Evolutionary conservation across 2,888 invertebrate species (phyloP).

Genomic region (Rotaria magnacalcarata): DNA sequence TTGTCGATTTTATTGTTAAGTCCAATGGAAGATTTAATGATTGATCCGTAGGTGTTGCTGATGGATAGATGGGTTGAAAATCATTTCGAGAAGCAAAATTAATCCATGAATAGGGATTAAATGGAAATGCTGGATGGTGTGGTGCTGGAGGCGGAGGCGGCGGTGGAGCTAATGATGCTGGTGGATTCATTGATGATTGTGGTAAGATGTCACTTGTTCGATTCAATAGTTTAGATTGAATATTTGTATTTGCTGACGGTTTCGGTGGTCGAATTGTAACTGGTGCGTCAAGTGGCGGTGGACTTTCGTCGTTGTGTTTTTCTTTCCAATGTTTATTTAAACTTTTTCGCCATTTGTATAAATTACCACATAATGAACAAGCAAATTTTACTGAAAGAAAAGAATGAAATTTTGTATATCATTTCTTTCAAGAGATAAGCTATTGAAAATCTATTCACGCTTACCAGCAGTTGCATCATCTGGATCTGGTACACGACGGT

Average conservation of each 20-base stretch:
- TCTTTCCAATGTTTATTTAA: constrained; percentile 60
- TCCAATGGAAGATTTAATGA: constrained; percentile 21
- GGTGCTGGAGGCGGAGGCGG: not conserved
- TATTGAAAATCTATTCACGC: constrained; percentile 46
- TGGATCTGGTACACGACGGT: constrained; percentile 34
- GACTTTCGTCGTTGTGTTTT: constrained; percentile 56
- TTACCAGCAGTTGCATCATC: constrained; percentile 30
- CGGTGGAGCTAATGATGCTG: not conserved
- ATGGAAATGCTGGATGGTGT: constrained; percentile 32
- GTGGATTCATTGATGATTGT: not conserved
- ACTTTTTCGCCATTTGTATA: constrained; percentile 59
- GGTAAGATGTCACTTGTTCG: constrained; percentile 4
- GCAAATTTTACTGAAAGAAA: constrained; percentile 53
- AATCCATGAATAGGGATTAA: constrained; percentile 18
- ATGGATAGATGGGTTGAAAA: not conserved
- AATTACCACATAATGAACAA: constrained; percentile 58
- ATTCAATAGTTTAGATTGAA: not conserved
- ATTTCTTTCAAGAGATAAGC: constrained; percentile 50
- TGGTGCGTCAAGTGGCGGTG: constrained; percentile 48
- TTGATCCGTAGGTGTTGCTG: not conserved
- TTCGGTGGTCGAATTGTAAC: constrained; percentile 43
- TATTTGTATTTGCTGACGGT: not conserved
- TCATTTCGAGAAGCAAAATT: not conserved
- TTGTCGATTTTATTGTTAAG: not conserved
- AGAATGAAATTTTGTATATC: not conserved